Conservation (phyloP, 2,113 vertebrate genomes). For the Perccottus glenii region DNA sequence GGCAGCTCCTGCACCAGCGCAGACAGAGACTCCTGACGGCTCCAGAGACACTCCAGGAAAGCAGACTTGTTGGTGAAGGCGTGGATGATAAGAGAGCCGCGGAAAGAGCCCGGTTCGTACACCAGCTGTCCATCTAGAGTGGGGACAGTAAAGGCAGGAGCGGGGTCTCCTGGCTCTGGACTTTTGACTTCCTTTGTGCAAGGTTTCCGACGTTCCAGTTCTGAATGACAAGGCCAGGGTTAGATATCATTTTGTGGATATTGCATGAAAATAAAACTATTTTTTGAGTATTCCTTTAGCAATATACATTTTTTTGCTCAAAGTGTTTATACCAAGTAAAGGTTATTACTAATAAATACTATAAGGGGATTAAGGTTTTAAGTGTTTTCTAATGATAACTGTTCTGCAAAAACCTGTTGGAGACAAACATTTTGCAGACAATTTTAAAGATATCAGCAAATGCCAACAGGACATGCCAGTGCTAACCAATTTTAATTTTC, state of each 20-base stretch:
- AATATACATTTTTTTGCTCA: too few relatives aligned
- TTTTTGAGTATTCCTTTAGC: too few relatives aligned
- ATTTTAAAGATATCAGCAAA: too few relatives aligned
- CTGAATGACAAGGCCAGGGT: not conserved
- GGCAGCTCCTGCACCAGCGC: slow-evolving; percentile 73
- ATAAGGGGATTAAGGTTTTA: too few relatives aligned
- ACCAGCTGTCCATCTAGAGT: slow-evolving; percentile 78
- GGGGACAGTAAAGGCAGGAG: slow-evolving; percentile 62
- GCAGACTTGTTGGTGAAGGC: slow-evolving; percentile 82
- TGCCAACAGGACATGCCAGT: too few relatives aligned
- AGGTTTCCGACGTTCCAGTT: too few relatives aligned
- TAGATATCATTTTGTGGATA: not conserved
- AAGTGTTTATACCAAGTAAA: too few relatives aligned
- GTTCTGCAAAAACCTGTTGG: too few relatives aligned
- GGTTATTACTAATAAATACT: too few relatives aligned
- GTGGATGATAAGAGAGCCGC: slow-evolving; percentile 71
- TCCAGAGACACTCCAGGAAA: slow-evolving; percentile 82
- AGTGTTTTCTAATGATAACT: too few relatives aligned
- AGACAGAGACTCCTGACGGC: slow-evolving; percentile 63
- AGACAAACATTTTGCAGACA: too few relatives aligned
- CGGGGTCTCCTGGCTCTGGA: slow-evolving; percentile 72
- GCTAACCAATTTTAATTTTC: too few relatives aligned
- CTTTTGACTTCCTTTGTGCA: not conserved
- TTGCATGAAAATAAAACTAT: not conserved
- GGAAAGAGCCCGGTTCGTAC: slow-evolving; percentile 41